phyloP scores from a whole-genome alignment of 2,888 invertebrate genomes.

The Pristionchus maxplancki region DNA sequence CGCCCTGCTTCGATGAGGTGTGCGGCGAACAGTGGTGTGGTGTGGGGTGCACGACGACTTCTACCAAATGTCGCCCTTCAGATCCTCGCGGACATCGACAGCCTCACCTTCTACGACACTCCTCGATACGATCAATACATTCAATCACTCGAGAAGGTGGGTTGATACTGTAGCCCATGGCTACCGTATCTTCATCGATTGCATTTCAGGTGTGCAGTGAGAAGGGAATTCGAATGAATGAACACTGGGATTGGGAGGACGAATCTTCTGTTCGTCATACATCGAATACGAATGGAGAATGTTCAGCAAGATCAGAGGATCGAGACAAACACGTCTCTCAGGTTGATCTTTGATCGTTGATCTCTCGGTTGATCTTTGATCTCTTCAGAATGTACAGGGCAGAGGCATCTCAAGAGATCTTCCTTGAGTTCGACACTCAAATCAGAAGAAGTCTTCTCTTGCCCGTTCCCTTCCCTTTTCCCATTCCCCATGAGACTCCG shows the following conservation, averaged over 20 bases:
- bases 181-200: too few relatives aligned
- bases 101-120: slow-evolving; percentile 62
- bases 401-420: background rate
- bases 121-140: slow-evolving; percentile 65
- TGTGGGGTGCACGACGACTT: slow-evolving; percentile 12
- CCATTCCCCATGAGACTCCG: background rate
- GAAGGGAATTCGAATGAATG: slow-evolving; percentile 57
- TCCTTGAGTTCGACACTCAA: background rate
- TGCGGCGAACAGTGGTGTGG: slow-evolving; percentile 33
- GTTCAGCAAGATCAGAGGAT: slow-evolving; percentile 33
- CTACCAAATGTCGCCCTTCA: background rate
- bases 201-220: slow-evolving; percentile 56
- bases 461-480: background rate
- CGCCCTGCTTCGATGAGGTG: slow-evolving; percentile 46
- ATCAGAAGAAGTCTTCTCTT: background rate
- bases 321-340: slow-evolving; percentile 19
- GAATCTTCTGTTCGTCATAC: slow-evolving; percentile 52
- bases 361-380: background rate
- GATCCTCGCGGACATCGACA: slow-evolving; percentile 60
- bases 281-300: background rate
- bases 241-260: slow-evolving; percentile 68
- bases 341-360: background rate
- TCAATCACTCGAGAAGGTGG: slow-evolving; percentile 61
- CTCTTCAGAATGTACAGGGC: slow-evolving; percentile 13
- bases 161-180: background rate